A percentile compares a stretch with the other conserved stretches of the same genome.
These are phyloP conservation scores for Cerastoderma edule DNA, from an alignment of 2,888 invertebrate genomes.

Conservation along the genomic window DNA sequence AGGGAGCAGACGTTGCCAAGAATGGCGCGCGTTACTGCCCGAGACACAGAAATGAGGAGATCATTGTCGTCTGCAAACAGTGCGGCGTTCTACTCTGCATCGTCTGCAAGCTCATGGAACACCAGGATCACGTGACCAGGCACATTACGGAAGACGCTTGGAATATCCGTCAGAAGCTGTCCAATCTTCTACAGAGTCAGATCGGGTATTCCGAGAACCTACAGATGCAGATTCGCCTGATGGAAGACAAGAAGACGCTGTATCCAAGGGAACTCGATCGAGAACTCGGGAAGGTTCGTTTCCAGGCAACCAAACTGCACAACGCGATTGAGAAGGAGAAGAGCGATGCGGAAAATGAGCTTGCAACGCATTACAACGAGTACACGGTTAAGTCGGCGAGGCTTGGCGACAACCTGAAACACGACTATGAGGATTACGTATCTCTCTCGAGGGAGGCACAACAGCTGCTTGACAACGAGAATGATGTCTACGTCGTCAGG, in stretches of 20 bases:
- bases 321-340: slow-evolving; percentile 42
- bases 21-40: slow-evolving; percentile 29
- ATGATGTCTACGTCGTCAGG: slow-evolving; percentile 34
- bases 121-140: slow-evolving; percentile 53
- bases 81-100: slow-evolving; percentile 42
- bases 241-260: slow-evolving; percentile 30
- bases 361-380: slow-evolving; percentile 36
- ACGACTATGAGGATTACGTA: slow-evolving; percentile 35
- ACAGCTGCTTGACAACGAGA: slow-evolving; percentile 33
- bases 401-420: slow-evolving; percentile 13
- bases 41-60: slow-evolving; percentile 49
- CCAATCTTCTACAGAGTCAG: slow-evolving; percentile 37
- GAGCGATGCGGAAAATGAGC: slow-evolving; percentile 34
- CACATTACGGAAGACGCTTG: slow-evolving; percentile 46
- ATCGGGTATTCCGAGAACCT: slow-evolving; percentile 39
- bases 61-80: slow-evolving; percentile 45
- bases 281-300: slow-evolving; percentile 42
- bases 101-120: slow-evolving; percentile 50
- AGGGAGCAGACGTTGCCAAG: background rate
- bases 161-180: slow-evolving; percentile 34
- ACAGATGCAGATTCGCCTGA: slow-evolving; percentile 25
- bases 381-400: slow-evolving; percentile 22
- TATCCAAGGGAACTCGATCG: slow-evolving; percentile 40
- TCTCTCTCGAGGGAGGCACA: slow-evolving; percentile 30
- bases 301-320: slow-evolving; percentile 48